These are phyloP conservation scores for Serrognathus titanus DNA, from an alignment of 2,888 invertebrate species.

Conservation along the genomic window DNA sequence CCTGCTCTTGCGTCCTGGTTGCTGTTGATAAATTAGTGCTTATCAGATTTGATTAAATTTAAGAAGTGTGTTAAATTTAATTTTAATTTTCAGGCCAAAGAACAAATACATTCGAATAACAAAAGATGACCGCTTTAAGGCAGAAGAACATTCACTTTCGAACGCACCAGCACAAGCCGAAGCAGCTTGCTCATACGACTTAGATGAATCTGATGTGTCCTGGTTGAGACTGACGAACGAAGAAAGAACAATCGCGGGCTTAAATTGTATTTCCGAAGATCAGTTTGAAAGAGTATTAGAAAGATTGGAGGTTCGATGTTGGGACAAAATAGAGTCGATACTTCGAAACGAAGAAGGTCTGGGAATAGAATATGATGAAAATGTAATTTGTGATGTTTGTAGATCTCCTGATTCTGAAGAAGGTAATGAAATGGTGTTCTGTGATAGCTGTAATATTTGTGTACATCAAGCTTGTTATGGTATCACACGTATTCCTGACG, in stretches of 20 bases:
- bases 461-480: constrained; percentile 99
- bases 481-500: constrained; percentile 90
- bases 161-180: constrained; percentile 84
- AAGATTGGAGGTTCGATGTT: constrained; percentile 87
- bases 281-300: constrained; percentile 89
- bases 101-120: constrained; percentile 87
- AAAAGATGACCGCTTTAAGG: constrained; percentile 80
- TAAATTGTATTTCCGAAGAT: constrained; percentile 74
- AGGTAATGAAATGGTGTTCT: constrained; percentile 99
- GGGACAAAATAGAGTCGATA: constrained; percentile 90
- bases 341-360: constrained; percentile 89
- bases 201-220: constrained; percentile 87
- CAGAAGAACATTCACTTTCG: constrained; percentile 82
- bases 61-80: neutral
- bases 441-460: constrained; percentile 98
- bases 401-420: constrained; percentile 96
- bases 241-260: constrained; percentile 77
- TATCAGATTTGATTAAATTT: no score
- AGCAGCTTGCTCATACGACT: constrained; percentile 90
- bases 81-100: constrained; percentile 68
- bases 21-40: no score
- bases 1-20: no score
- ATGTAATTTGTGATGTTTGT: constrained; percentile 98
- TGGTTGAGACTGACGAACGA: constrained; percentile 87
- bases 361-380: constrained; percentile 97